A percentile compares a stretch with the other conserved stretches of the same genome.
phyloP scores from a whole-genome alignment of 1,140 invertebrate species.

The Drosophila bifasciata region DNA sequence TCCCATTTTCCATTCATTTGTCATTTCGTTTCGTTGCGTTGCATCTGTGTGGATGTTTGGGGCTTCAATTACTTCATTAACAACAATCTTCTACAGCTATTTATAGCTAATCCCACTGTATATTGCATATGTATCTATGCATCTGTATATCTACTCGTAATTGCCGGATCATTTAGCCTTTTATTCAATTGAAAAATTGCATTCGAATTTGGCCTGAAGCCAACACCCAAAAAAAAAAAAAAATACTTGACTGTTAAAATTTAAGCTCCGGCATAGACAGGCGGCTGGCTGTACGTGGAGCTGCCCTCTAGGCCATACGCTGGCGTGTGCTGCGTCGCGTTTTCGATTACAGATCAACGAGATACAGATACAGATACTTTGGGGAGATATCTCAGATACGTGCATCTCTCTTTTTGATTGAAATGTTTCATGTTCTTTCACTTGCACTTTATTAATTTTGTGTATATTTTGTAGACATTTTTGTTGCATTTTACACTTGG shows the following conservation, averaged over 20 bases:
- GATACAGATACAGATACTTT: slow-evolving; percentile 42
- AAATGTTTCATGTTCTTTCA: background rate
- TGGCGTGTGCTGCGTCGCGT: slow-evolving; percentile 43
- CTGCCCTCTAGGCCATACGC: slow-evolving; percentile 50
- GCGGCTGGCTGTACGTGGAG: slow-evolving; percentile 29
- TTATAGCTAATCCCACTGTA: slow-evolving; percentile 19
- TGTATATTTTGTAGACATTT: background rate
- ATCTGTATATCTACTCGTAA: slow-evolving; percentile 34
- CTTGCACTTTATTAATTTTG: slow-evolving; percentile 4
- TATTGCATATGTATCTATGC: slow-evolving; percentile 2
- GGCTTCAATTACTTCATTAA: slow-evolving; percentile 40
- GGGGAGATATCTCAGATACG: slow-evolving; percentile 33
- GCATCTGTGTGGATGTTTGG: no score
- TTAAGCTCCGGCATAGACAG: slow-evolving; percentile 47
- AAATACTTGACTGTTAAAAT: slow-evolving; percentile 36
- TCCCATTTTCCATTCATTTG: slow-evolving; percentile 9
- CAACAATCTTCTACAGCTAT: slow-evolving; percentile 20
- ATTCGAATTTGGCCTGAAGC: slow-evolving; percentile 54
- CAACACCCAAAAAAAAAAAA: slow-evolving; percentile 24
- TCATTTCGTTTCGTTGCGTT: slow-evolving; percentile 2
- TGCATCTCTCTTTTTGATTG: slow-evolving; percentile 17
- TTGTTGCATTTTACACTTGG: slow-evolving; percentile 41
- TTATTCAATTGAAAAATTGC: slow-evolving; percentile 72
- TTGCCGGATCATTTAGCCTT: slow-evolving; percentile 51
- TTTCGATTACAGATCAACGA: slow-evolving; percentile 48